Evolutionary conservation across 2,888 invertebrate genomes (phyloP).

Genomic region (Geophilus truncorum): DNA sequence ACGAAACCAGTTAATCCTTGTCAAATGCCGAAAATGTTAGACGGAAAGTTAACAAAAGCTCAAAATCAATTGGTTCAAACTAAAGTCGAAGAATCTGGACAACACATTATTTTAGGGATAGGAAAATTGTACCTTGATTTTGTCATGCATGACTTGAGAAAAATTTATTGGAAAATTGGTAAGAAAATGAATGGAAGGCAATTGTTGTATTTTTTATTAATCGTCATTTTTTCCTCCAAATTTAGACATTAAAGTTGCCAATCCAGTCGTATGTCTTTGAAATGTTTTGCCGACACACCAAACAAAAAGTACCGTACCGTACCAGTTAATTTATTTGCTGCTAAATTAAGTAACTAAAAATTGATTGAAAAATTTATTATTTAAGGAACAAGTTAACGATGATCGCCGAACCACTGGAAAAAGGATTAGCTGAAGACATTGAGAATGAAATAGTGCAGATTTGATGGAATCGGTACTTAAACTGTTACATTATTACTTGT

Average conservation of each 20-base stretch:
- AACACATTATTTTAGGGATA: conserved; percentile 95
- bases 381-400: conserved; percentile 89
- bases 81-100: conserved; percentile 91
- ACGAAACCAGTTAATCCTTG: conserved; percentile 99
- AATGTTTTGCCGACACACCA: conserved; percentile 99
- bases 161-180: conserved; percentile 98
- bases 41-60: conserved; percentile 99
- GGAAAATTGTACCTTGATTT: conserved; percentile 98
- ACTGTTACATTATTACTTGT: neutral
- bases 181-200: conserved; percentile 43
- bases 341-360: neutral
- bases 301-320: conserved; percentile 91
- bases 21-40: conserved; percentile 98
- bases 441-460: conserved; percentile 91
- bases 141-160: conserved; percentile 97
- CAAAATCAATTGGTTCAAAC: conserved; percentile 92
- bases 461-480: conserved; percentile 82
- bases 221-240: conserved; percentile 36
- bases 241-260: conserved; percentile 78
- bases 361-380: neutral
- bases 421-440: conserved; percentile 97
- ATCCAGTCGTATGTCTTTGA: conserved; percentile 98
- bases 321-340: conserved; percentile 44
- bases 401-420: conserved; percentile 98
- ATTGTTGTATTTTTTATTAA: neutral